Evolutionary conservation across 2,113 vertebrate genomes (phyloP), one percentile per base, ranked within the genome.

Genomic region (Tychaedon coryphoeus): DNA sequence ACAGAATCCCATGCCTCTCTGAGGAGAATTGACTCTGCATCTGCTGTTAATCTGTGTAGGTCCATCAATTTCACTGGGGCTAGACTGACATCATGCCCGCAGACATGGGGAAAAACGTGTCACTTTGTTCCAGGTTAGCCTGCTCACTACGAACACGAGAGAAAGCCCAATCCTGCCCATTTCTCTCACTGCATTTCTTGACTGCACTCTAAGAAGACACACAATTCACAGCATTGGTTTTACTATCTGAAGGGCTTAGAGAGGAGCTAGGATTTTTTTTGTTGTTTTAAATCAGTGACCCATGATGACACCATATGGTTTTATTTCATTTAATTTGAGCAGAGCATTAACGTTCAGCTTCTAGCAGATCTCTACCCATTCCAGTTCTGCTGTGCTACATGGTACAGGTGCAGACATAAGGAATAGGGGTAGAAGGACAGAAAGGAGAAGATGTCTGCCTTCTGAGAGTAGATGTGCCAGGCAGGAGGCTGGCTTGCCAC

Each of bases 291-390:
- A 92, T 93, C 93, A 92, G 88, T 96, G 96, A 97, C 93, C 96
- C 92, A 19, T 94, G 96, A 93, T 94, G 95, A 96, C 95, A 94
- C 94, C 90, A 93, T 96, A 95, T 83, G 86, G 88, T 94, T 97
- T 96, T 96, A 96, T 95, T 96, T 97, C 91, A 93, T 96, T 97
- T 95, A 95, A 97, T 96, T 94, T 97, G 88, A 92, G 69, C 91
- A 91, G 50, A 92, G 93, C 93, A 84, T 96, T 96, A 96, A 82
- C 2, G 50, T 95, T 88, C 86, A 72, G 76, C 91, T 94, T 78
- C 88, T 91, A 94, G 79, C 79, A 90, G 91, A 71, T 81, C 92
- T 91, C 90, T 95, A 60, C 60, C 72, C 83, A 34, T 89, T 77
- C 79, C 24, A 47, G 45, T 84, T 86, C 61, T 86, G 47, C 90